Evolutionary conservation across 2,888 invertebrate genomes (phyloP), one percentile per base, ranked within the genome.

Genomic region (Listrodromus nycthemerus): DNA sequence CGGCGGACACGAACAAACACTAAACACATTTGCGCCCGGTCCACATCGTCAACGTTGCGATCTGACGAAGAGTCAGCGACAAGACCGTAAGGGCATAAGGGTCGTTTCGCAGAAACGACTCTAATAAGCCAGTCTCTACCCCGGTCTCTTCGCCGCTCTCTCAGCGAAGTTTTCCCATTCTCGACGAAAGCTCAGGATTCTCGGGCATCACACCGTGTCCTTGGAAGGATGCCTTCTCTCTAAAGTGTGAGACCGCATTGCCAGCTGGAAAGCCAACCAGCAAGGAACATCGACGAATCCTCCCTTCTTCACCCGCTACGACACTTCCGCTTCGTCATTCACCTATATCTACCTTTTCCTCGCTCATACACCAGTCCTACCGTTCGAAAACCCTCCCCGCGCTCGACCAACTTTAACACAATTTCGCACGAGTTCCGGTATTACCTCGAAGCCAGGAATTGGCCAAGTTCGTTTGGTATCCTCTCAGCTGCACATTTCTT

Each of bases 101-200:
- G 21, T 1, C 33, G 33, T 61, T 76, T 52, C 21, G 10, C 33
- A 30, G 7, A 71, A 76, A 73, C 58, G n/a, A 24, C 48, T 30
- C 30, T 30, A 55, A 58, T 66, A 83, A 76, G 55, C 13, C 16
- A 30, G 27, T 41, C 45, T 74, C 37, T 52, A n/a, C 45, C 66
- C 76, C 8, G 6, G 27, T 16, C 61, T 6, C 16, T 50, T n/a
- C 33, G 37, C 41, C 24, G 37, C 21, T n/a, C 66, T 19, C 69
- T 33, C 19, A 27, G 30, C 37, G 24, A 84, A 84, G 77, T 80
- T 84, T 84, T 77, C 73, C 80, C 80, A 80, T 84, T 80, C 45
- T 48, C 63, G 69, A 74, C 69, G 70, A 80, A 24, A 79, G 45
- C 75, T 65, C 75, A 37, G 37, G 50, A 33, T 50, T 65, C 50